These are phyloP conservation scores for Cataglyphis rosenhaueri DNA, from an alignment of 2,888 invertebrate species.

Conservation along the genomic window DNA sequence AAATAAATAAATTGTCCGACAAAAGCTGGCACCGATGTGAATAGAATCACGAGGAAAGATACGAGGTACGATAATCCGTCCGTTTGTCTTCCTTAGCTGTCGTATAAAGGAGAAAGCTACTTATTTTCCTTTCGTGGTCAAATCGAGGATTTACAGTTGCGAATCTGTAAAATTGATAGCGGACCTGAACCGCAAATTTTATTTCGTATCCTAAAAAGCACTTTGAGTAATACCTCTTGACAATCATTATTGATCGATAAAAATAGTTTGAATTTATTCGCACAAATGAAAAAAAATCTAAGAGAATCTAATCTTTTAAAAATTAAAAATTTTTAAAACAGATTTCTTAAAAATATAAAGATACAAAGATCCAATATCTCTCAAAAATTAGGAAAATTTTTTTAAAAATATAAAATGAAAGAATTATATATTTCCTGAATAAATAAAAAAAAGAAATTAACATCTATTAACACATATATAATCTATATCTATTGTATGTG, in stretches of 20 bases:
- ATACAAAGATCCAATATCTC: background rate
- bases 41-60: conserved; percentile 28
- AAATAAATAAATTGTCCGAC: conserved; percentile 25
- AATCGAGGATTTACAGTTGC: conserved; percentile 25
- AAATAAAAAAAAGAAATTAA: conserved; percentile 1
- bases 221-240: conserved; percentile 19
- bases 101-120: conserved; percentile 28
- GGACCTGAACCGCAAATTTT: conserved; percentile 7
- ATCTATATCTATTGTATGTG: background rate
- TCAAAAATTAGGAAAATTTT: background rate
- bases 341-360: conserved; percentile 7
- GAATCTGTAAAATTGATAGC: conserved; percentile 45
- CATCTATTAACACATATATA: background rate
- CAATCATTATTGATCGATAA: conserved; percentile 26
- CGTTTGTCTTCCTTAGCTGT: conserved; percentile 44
- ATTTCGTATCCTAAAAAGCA: conserved; percentile 37
- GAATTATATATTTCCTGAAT: background rate
- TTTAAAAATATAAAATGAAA: background rate
- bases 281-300: background rate
- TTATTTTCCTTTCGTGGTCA: conserved; percentile 42
- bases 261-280: conserved; percentile 32
- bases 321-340: background rate
- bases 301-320: conserved; percentile 10
- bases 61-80: conserved; percentile 29
- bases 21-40: background rate